Evolutionary conservation across 1,140 invertebrate genomes (phyloP), one percentile per base, ranked within the genome.

Genomic region (Drosophila rufa): DNA sequence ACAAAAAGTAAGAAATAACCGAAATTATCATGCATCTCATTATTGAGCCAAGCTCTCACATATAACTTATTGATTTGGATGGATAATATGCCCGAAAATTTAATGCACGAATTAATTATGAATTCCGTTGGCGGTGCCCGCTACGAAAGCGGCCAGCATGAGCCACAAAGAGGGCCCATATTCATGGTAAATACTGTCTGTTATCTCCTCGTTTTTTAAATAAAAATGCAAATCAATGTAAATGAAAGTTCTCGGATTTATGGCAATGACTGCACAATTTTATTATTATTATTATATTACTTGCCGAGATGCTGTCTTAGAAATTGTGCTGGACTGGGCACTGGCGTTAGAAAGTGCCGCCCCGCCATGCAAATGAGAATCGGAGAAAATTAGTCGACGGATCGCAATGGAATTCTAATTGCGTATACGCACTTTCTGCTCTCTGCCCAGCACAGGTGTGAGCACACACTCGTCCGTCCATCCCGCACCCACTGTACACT

Each of bases 91-190:
- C 51, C 59, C 59, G 53, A 87, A 77, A 80, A 43, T 57, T 78
- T 64, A 87, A 80, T 70, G 77, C 84, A 87, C 85, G 84, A 80
- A 87, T 87, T 87, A 84, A 87, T 87, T 89, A 84, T 84, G 61
- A 89, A 89, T 89, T 89, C 84, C 78, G 74, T 80, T 89, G 78
- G 74, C 77, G 78, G 74, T 80, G 83, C 50, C 73, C 71, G 84
- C 74, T 57, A 84, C 65, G 85, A 89, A 89, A 89, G 84, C 80
- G 80, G 61, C 62, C 50, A 81, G 58, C 67, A 68, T 74, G 73
- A 74, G 64, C 62, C 64, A 40, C 55, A 33, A 61, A 62, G 43
- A 51, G 48, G 36, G 25, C 22, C 45, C 53, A 58, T 47, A 50
- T 45, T 77, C 57, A 61, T 43, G 57, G 43, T 76, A 67, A 76